Evolutionary conservation across 2,888 invertebrate genomes (phyloP).

Genomic region (Andrena chrysosceles): DNA sequence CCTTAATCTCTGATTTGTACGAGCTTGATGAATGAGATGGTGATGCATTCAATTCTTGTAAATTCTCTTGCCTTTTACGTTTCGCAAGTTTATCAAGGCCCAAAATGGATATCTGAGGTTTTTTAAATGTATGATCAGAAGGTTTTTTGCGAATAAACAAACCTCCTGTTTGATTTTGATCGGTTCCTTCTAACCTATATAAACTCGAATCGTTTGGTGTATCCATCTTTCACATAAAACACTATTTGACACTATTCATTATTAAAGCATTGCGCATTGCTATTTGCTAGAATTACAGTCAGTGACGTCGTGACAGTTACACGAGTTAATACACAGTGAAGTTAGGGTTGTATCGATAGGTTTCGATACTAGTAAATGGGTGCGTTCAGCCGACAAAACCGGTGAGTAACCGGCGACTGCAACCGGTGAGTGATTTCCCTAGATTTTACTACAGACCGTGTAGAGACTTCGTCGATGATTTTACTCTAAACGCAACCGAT

Average conservation of each 20-base stretch:
- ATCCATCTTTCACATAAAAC: slow-evolving; percentile 45
- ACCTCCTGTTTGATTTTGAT: slow-evolving; percentile 82
- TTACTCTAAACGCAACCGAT: too few relatives aligned
- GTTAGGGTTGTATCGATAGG: too few relatives aligned
- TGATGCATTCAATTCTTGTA: slow-evolving; percentile 75
- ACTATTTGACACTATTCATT: not conserved
- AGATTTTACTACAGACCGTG: too few relatives aligned
- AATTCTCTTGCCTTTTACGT: slow-evolving; percentile 87
- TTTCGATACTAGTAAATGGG: too few relatives aligned
- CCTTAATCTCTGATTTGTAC: slow-evolving; percentile 73
- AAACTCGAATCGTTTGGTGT: slow-evolving; percentile 79
- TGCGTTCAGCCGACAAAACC: too few relatives aligned
- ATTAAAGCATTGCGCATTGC: too few relatives aligned
- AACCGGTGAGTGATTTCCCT: too few relatives aligned
- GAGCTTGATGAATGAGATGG: slow-evolving; percentile 74
- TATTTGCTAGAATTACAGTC: too few relatives aligned
- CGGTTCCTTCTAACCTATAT: slow-evolving; percentile 85
- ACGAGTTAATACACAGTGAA: too few relatives aligned
- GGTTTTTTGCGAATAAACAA: slow-evolving; percentile 85
- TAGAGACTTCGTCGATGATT: too few relatives aligned
- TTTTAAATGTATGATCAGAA: slow-evolving; percentile 88
- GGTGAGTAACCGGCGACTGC: too few relatives aligned
- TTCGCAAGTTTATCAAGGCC: slow-evolving; percentile 95
- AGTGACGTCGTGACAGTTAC: too few relatives aligned
- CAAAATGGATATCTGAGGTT: slow-evolving; percentile 91